phyloP scores from a whole-genome alignment of 2,113 vertebrate species.

The Apaloderma vittatum region DNA sequence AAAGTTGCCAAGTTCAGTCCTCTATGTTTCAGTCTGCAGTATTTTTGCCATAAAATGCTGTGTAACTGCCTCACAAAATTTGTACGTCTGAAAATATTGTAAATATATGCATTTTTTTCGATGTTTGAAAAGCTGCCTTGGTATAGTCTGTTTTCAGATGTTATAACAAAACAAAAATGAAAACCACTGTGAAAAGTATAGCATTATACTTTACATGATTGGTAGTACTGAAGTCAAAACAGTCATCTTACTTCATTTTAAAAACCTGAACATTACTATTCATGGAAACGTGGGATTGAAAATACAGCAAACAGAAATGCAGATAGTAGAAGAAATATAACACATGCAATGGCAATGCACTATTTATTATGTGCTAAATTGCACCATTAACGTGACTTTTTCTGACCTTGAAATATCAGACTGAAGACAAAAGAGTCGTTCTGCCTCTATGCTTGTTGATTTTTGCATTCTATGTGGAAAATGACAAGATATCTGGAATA shows the following conservation, averaged over 20 bases:
- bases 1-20: neutral
- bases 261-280: conserved; percentile 33
- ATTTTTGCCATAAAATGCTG: neutral
- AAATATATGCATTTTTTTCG: neutral
- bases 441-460: neutral
- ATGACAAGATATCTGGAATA: neutral
- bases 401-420: conserved; percentile 41
- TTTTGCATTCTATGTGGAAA: conserved; percentile 2
- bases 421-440: neutral
- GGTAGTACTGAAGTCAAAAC: neutral
- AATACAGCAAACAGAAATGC: neutral
- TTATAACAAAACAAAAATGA: neutral
- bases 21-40: neutral
- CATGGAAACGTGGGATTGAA: conserved; percentile 18
- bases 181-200: neutral
- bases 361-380: conserved; percentile 4
- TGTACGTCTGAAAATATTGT: neutral
- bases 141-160: neutral
- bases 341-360: neutral
- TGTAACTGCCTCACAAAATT: neutral
- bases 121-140: neutral
- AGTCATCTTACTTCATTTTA: neutral
- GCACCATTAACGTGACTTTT: neutral
- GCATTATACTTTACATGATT: neutral
- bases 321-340: conserved; percentile 41